Base-by-base conservation (phyloP, 2,113 vertebrate species). In the Solenodon paradoxus region DNA sequence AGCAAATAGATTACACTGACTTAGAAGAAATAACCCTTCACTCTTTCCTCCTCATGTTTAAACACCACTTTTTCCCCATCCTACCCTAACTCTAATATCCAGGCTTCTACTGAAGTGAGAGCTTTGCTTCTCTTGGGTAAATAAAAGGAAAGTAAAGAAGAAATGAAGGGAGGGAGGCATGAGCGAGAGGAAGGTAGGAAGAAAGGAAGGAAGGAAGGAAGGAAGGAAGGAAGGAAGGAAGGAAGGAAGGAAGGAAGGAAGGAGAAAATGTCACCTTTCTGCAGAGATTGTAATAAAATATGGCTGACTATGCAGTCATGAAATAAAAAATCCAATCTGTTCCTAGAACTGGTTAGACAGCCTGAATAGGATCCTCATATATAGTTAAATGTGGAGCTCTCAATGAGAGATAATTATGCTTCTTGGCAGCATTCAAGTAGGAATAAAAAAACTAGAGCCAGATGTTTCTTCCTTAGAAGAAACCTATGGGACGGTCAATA, bases 341-440 rank as follows among this genome's bases (percentile, higher is more conserved):
- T 78, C 47, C 59, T 59, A 74, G 19, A 90, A 24, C 45, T 10
- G 49, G 47, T 74, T 72, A 80, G 51, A 68, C 3, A 88, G 17
- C 17, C 53, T 75, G 17, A 59, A 66, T 1, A 42, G 9, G 13
- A 94, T 47, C 32, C 17, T 64, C 35, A 24, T 16, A 22, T 5
- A 40, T 35, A n/a, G n/a, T n/a, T n/a, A n/a, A n/a, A n/a, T n/a
- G n/a, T n/a, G 5, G 61, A 78, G 20, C 7, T 90, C 30, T 49
- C 59, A 38, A 4, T 12, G 19, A 71, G 16, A 75, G 51, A 3
- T 30, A 51, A 71, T 53, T 16, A 35, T 75, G 20, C 45, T 84
- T 83, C 40, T 81, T 91, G 12, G 45, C 55, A 9, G 17, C 28
- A 59, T 90, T 91, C 49, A 74, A 91, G 26, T 24, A 72, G 61